Evolutionary conservation across 2,888 invertebrate species (phyloP).

Genomic region (Trichopria drosophilae): DNA sequence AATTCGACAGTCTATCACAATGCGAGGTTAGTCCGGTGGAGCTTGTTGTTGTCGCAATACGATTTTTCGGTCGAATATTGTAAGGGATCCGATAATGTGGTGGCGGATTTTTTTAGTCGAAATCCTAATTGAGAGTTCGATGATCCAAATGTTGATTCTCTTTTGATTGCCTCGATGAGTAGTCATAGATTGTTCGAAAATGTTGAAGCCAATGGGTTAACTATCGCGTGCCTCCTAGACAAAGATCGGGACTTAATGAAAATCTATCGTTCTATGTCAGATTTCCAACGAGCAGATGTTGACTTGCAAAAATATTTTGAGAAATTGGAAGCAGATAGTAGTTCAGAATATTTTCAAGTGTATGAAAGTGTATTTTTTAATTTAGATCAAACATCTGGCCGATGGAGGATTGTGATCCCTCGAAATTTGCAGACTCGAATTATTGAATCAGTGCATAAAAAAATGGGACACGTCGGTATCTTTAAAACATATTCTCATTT

Average conservation of each 20-base stretch:
- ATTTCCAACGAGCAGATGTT: no score
- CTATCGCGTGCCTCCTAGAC: no score
- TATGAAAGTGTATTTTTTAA: slow-evolving; percentile 27
- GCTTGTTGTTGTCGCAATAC: slow-evolving; percentile 39
- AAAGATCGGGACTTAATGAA: no score
- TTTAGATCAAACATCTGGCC: background rate
- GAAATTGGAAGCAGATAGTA: no score
- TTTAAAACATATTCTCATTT: slow-evolving; percentile 6
- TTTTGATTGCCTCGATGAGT: no score
- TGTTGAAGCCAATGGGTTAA: no score
- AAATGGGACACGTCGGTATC: slow-evolving; percentile 3
- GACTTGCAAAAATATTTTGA: no score
- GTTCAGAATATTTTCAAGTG: slow-evolving; percentile 9
- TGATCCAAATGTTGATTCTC: no score
- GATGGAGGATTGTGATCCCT: slow-evolving; percentile 26
- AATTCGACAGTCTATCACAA: slow-evolving; percentile 37
- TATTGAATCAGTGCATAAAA: background rate
- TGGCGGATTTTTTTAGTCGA: slow-evolving; percentile 42
- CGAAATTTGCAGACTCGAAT: background rate
- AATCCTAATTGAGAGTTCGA: slow-evolving; percentile 30
- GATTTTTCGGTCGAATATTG: slow-evolving; percentile 36
- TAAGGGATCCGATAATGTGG: slow-evolving; percentile 38
- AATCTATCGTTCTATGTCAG: no score
- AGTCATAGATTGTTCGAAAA: no score
- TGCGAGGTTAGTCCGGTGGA: slow-evolving; percentile 41